phyloP scores from a whole-genome alignment of 2,797 vertebrate species.

The Platalea minor region DNA sequence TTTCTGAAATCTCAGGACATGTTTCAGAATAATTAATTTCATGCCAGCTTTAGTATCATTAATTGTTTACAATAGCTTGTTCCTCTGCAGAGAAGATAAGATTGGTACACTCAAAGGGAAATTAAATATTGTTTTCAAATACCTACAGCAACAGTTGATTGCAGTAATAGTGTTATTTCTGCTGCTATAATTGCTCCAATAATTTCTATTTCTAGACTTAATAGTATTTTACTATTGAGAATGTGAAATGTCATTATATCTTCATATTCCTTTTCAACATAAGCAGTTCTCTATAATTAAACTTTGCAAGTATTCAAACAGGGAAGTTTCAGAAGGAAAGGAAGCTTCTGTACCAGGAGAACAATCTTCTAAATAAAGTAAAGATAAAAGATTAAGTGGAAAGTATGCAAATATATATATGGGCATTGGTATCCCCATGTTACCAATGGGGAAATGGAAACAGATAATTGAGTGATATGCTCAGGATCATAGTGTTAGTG shows the following conservation, averaged over 20 bases:
- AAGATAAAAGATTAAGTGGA: neutral
- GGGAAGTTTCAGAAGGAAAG: neutral
- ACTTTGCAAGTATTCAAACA: neutral
- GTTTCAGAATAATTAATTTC: conserved; percentile 44
- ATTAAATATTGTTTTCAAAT: conserved; percentile 57
- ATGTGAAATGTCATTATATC: conserved; percentile 35
- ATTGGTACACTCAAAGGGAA: conserved; percentile 29
- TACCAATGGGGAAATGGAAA: neutral
- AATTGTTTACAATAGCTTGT: conserved; percentile 46
- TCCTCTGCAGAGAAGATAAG: conserved; percentile 19
- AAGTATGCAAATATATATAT: neutral
- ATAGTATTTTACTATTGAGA: neutral
- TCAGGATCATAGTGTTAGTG: neutral
- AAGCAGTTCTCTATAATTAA: conserved; percentile 12
- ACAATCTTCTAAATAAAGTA: neutral
- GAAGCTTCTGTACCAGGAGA: neutral
- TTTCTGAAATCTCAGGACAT: conserved; percentile 17
- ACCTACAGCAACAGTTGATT: conserved; percentile 33
- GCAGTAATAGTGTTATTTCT: conserved; percentile 39
- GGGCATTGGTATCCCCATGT: neutral
- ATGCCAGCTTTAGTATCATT: conserved; percentile 34
- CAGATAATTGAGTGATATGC: neutral
- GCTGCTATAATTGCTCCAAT: conserved; percentile 30
- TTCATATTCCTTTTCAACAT: conserved; percentile 13
- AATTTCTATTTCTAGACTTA: conserved; percentile 25